phyloP scores from a whole-genome alignment of 2,797 vertebrate genomes.

The Ataeniobius toweri region DNA sequence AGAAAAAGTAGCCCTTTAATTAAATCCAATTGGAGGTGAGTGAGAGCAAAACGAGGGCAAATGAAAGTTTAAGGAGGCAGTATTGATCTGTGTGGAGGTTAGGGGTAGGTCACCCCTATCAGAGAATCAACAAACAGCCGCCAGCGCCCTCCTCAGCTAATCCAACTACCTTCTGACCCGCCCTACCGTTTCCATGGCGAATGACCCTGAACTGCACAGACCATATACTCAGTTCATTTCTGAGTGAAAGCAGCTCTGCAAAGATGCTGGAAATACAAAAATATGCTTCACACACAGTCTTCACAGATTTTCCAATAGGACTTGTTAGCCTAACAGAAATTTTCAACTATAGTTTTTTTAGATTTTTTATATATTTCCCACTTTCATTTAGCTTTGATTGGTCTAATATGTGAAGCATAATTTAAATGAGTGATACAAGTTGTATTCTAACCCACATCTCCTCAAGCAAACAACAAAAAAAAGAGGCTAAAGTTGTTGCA shows the following conservation, averaged over 20 bases:
- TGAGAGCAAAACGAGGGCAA: constrained; percentile 74
- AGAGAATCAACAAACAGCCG: constrained; percentile 79
- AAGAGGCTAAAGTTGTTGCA: not conserved
- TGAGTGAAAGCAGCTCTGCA: constrained; percentile 41
- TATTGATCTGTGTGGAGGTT: constrained; percentile 81
- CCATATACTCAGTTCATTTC: constrained; percentile 43
- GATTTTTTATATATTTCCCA: not conserved
- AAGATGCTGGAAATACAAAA: constrained; percentile 33
- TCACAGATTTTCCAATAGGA: not conserved
- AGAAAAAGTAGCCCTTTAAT: constrained; percentile 51
- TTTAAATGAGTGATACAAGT: not conserved
- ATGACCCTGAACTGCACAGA: constrained; percentile 69
- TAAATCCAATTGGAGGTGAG: constrained; percentile 68
- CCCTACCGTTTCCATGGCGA: constrained; percentile 71
- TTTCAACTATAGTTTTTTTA: not conserved
- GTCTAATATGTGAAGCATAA: not conserved
- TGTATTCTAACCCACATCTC: not conserved
- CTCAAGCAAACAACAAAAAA: not conserved
- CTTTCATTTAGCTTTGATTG: not conserved
- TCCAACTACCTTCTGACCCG: constrained; percentile 74
- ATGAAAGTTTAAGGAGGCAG: constrained; percentile 82
- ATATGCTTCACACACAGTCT: constrained; percentile 19
- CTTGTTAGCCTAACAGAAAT: not conserved
- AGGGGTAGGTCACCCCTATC: constrained; percentile 77
- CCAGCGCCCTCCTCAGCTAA: constrained; percentile 67